Conservation (phyloP, 2,113 vertebrate genomes). For the Ariopsis seemanni region DNA sequence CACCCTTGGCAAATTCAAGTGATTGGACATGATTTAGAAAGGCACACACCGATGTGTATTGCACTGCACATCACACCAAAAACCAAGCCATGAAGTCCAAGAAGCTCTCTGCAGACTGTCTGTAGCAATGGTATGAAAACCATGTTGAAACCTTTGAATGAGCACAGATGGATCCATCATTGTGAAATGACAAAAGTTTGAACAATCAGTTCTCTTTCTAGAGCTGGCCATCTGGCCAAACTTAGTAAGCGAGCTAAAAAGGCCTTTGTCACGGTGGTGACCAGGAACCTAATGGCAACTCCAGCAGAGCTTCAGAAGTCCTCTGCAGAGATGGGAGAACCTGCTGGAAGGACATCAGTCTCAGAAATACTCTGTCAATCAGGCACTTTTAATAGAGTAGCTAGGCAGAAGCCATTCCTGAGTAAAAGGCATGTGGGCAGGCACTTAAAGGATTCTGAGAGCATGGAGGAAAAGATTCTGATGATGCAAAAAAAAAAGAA, state of each 20-base stretch:
- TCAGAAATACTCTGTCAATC: background rate
- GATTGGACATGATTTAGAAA: no score
- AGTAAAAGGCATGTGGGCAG: background rate
- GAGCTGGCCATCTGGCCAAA: background rate
- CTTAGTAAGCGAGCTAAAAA: background rate
- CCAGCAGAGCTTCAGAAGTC: background rate
- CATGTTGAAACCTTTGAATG: no score
- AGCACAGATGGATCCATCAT: no score
- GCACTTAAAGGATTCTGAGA: background rate
- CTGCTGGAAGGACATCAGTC: no score
- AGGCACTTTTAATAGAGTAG: background rate
- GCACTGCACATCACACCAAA: no score
- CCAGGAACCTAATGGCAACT: background rate
- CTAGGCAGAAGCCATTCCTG: background rate
- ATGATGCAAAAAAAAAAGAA: background rate
- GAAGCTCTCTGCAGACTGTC: background rate
- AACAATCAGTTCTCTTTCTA: background rate
- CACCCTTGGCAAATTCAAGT: background rate
- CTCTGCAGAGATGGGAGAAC: no score
- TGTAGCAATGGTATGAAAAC: no score
- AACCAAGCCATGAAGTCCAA: no score
- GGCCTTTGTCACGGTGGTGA: background rate
- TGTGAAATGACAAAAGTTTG: background rate
- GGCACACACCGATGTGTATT: no score
- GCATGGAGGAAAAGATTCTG: background rate